Conservation (phyloP, 2,888 invertebrate species). For the Deilephila elpenor region DNA sequence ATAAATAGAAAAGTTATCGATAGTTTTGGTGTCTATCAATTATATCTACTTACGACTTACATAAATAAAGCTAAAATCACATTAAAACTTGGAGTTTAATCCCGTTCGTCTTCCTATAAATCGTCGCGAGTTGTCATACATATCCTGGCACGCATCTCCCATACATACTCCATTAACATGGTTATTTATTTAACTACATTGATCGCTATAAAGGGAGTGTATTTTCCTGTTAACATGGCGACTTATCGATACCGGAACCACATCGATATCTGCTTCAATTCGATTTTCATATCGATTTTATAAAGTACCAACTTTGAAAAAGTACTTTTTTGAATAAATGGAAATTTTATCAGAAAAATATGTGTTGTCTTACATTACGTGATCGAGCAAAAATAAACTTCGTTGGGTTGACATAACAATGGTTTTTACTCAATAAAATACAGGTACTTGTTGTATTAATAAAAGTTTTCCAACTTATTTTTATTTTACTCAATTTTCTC, state of each 20-base stretch:
- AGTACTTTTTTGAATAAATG: neutral
- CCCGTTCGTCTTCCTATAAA: slow-evolving; percentile 19
- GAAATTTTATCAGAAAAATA: neutral
- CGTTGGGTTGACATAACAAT: too few species aligned
- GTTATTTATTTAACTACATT: slow-evolving; percentile 28
- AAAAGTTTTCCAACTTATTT: neutral
- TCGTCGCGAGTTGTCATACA: slow-evolving; percentile 9
- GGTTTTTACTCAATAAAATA: neutral
- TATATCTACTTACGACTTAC: slow-evolving; percentile 21
- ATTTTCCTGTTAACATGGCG: slow-evolving; percentile 2
- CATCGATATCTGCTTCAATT: neutral
- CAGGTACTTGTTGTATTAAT: neutral
- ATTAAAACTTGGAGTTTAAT: slow-evolving; percentile 7
- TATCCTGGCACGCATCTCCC: slow-evolving; percentile 1
- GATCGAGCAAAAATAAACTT: neutral
- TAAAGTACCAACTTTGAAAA: slow-evolving; percentile 9
- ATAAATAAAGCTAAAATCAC: slow-evolving; percentile 26
- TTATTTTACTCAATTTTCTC: neutral
- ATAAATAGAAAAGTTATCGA: neutral
- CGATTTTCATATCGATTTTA: neutral
- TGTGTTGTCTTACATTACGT: neutral
- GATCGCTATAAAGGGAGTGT: slow-evolving; percentile 22
- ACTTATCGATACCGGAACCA: slow-evolving; percentile 5
- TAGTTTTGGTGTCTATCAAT: slow-evolving; percentile 2
- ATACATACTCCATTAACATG: slow-evolving; percentile 21